Conservation (phyloP, 2,797 vertebrate species). For the Danio kyathit region DNA sequence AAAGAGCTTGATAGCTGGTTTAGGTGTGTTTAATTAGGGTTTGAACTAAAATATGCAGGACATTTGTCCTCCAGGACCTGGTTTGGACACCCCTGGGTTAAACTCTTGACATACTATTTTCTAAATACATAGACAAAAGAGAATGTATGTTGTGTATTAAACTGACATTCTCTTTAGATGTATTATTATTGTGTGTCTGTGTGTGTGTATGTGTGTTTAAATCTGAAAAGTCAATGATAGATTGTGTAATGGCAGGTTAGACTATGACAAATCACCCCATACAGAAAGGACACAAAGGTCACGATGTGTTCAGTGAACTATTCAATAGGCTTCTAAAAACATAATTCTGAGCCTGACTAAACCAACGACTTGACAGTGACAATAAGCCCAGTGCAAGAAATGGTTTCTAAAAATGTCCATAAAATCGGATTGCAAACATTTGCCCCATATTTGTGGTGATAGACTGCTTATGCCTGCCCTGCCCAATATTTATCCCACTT, state of each 20-base stretch:
- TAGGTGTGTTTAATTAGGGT: too few species aligned
- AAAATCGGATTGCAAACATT: not conserved
- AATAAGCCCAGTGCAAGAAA: not conserved
- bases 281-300: conserved; percentile 1
- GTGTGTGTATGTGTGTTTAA: not conserved
- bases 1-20: too few species aligned
- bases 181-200: too few species aligned
- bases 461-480: not conserved
- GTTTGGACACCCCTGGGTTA: too few species aligned
- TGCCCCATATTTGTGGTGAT: not conserved
- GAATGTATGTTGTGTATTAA: not conserved
- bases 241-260: not conserved
- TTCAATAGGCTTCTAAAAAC: not conserved
- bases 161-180: too few species aligned
- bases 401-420: not conserved
- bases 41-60: too few species aligned
- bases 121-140: too few species aligned
- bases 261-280: not conserved
- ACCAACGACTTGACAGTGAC: not conserved
- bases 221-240: not conserved
- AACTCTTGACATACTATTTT: too few species aligned
- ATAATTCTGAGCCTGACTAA: not conserved
- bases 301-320: not conserved
- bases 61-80: too few species aligned
- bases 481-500: conserved; percentile 9